phyloP scores from a whole-genome alignment of 2,113 vertebrate genomes.

The Coryphaenoides rupestris region DNA sequence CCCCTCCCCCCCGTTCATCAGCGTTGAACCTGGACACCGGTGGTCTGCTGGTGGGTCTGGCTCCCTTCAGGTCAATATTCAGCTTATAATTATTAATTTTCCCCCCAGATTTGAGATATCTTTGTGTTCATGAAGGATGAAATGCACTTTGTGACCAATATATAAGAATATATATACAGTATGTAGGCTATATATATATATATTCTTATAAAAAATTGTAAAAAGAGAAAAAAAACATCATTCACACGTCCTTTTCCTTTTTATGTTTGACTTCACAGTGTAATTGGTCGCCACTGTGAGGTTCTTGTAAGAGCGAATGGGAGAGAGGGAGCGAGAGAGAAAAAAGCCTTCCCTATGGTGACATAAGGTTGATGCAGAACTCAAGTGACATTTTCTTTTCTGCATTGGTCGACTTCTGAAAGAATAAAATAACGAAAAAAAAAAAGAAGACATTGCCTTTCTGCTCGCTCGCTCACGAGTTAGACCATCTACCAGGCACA shows the following conservation, averaged over 20 bases:
- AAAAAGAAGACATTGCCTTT: constrained; percentile 27
- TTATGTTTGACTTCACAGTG: constrained; percentile 44
- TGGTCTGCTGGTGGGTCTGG: too few species aligned
- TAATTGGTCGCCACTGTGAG: constrained; percentile 50
- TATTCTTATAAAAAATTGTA: too few species aligned
- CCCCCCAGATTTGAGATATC: too few species aligned
- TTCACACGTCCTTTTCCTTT: constrained; percentile 27
- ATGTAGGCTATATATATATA: too few species aligned
- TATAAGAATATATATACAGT: too few species aligned
- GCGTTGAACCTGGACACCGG: too few species aligned
- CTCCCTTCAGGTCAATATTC: too few species aligned
- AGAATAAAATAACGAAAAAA: constrained; percentile 24
- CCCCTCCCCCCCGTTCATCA: too few species aligned
- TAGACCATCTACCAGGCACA: constrained; percentile 12
- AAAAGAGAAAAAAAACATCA: neutral
- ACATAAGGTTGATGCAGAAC: constrained; percentile 55
- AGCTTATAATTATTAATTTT: too few species aligned
- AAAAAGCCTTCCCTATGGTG: constrained; percentile 46
- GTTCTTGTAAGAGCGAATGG: constrained; percentile 9
- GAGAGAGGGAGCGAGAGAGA: neutral
- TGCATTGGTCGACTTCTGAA: constrained; percentile 27
- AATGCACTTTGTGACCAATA: too few species aligned
- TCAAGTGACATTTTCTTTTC: constrained; percentile 51
- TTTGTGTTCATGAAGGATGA: too few species aligned
- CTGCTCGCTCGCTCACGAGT: constrained; percentile 29